A percentile compares a stretch with the other conserved stretches of the same genome.
Evolutionary conservation across 2,113 vertebrate genomes (phyloP).

Genomic region (Sorex fumeus): DNA sequence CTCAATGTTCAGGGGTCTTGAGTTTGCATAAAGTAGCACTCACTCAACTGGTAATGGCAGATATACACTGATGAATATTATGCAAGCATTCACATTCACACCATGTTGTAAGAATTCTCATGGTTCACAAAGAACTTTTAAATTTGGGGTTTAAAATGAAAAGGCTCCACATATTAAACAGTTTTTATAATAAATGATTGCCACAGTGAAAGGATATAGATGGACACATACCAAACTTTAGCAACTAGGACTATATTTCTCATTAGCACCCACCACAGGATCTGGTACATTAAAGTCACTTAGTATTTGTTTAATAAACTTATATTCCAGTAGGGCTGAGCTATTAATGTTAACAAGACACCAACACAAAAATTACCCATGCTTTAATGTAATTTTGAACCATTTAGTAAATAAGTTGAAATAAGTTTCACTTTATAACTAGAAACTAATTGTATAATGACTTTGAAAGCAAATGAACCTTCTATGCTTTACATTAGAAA

Average conservation of each 20-base stretch:
- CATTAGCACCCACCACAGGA: background rate
- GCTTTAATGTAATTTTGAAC: conserved; percentile 58
- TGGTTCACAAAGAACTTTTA: conserved; percentile 23
- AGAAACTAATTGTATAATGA: conserved; percentile 50
- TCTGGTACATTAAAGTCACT: background rate
- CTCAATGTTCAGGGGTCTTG: too few species aligned
- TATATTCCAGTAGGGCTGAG: conserved; percentile 51
- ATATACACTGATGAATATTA: background rate
- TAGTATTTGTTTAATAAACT: conserved; percentile 19
- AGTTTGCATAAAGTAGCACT: background rate
- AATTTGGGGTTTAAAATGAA: background rate
- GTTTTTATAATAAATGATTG: background rate
- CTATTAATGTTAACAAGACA: conserved; percentile 47
- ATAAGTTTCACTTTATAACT: conserved; percentile 1
- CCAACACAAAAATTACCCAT: conserved; percentile 10
- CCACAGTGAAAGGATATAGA: background rate
- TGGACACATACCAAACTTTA: background rate
- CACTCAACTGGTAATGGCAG: conserved; percentile 43
- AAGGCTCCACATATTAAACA: background rate
- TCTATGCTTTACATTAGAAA: background rate
- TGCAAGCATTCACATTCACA: background rate
- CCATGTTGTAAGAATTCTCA: background rate
- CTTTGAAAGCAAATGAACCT: conserved; percentile 62
- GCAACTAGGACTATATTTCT: background rate
- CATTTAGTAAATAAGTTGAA: conserved; percentile 52